Base-by-base conservation (phyloP, 2,888 invertebrate genomes). In the Dynastes grantii region DNA sequence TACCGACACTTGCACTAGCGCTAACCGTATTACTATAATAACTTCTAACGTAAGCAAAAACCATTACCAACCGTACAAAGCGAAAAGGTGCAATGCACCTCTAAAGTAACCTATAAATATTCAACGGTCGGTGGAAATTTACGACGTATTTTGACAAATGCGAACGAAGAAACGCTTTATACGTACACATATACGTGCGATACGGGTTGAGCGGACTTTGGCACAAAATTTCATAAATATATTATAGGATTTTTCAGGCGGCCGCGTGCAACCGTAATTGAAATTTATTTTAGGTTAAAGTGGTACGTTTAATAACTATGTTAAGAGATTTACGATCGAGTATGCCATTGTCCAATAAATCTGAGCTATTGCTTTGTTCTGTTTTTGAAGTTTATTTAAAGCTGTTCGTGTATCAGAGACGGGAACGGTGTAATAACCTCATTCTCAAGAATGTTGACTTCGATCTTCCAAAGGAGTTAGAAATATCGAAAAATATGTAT, bases 151-250 rank as follows among this genome's bases (percentile, higher is more conserved):
- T 73, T 73, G 73, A 73, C 73, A 73, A 73, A 73, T 58, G 73
- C 55, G 73, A 73, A 58, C 58, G 58, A 37, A 73, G 73, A 73
- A 73, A 73, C 40, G 73, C 58, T 40, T 73, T 70, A 70, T 27
- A 16, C 37, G 32, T n/a, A 32, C 40, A 9, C n/a, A 37, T 37
- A 37, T 37, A 37, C 32, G 32, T 45, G 45, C 45, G 45, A 0
- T 45, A 45, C 45, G 45, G 45, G 29, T 37, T 13, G 9, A 65
- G 40, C 13, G 29, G 70, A 70, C 70, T 70, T 70, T 71, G 68
- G 68, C 68, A 51, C 73, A 73, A 58, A 73, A 73, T 73, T 70
- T 70, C 70, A 73, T 73, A 73, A 73, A 73, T 73, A 73, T 58
- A 73, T 58, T 58, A 58, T 55, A 73, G 37, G 40, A 73, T 73